Evolutionary conservation across 2,888 invertebrate species (phyloP).

Genomic region (Chrysomela aeneicollis): DNA sequence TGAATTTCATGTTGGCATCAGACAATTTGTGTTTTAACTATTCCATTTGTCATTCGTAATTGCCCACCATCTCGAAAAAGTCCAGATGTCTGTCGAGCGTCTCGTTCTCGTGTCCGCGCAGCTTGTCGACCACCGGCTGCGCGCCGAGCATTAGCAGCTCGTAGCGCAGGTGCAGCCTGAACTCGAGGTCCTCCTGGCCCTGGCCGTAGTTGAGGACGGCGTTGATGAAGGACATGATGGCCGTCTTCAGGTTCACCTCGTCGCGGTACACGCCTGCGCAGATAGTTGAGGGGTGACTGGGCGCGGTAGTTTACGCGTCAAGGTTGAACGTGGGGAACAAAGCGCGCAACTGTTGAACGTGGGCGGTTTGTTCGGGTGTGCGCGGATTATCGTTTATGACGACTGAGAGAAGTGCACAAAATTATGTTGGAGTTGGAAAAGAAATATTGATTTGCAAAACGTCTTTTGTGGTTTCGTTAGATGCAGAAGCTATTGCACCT

Average conservation of each 20-base stretch:
- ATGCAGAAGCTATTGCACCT: too few relatives aligned
- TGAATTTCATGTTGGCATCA: too few relatives aligned
- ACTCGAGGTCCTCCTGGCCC: conserved; percentile 94
- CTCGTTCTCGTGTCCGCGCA: conserved; percentile 91
- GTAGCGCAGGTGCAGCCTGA: conserved; percentile 91
- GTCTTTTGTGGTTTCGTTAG: too few relatives aligned
- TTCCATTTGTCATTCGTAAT: too few relatives aligned
- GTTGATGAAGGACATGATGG: conserved; percentile 97
- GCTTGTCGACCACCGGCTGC: conserved; percentile 93
- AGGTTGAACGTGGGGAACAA: background rate
- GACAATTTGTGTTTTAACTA: too few relatives aligned
- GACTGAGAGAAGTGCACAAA: too few relatives aligned
- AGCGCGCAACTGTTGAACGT: too few relatives aligned
- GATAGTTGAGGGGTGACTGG: background rate
- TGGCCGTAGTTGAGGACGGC: conserved; percentile 96
- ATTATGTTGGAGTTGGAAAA: too few relatives aligned
- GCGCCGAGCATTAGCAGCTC: conserved; percentile 97
- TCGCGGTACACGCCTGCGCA: conserved; percentile 82
- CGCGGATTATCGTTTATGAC: too few relatives aligned
- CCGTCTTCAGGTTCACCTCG: conserved; percentile 92
- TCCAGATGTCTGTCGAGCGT: conserved; percentile 96
- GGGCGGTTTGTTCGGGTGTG: too few relatives aligned
- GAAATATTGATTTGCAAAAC: too few relatives aligned
- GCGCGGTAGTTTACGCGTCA: background rate
- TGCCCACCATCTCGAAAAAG: conserved; percentile 99